These are phyloP conservation scores for Lepas anatifera DNA, from an alignment of 2,888 invertebrate species.

Conservation along the genomic window DNA sequence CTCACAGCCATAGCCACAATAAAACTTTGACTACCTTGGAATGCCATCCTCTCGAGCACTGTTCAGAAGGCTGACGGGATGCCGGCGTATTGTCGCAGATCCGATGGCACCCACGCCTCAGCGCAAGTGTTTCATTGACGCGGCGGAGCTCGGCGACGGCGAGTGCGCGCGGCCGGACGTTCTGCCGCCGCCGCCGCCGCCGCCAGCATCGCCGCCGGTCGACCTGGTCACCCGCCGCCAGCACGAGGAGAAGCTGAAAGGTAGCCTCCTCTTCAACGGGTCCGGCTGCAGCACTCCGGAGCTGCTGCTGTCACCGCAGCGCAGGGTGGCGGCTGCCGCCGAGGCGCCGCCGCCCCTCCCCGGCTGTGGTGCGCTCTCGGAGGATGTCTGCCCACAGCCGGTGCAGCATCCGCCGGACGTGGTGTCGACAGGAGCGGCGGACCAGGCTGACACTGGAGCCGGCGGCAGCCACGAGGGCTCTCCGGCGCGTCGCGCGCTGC, in stretches of 20 bases:
- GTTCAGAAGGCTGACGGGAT: too few species aligned
- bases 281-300: not conserved
- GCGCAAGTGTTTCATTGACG: not conserved
- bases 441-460: not conserved
- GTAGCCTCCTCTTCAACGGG: not conserved
- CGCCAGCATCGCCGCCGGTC: not conserved
- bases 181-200: not conserved
- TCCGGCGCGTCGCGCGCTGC: not conserved
- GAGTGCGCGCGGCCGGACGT: not conserved
- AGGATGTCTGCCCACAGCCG: not conserved
- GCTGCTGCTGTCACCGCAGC: not conserved
- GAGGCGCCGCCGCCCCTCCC: not conserved
- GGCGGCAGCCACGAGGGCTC: not conserved
- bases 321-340: not conserved
- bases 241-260: slow-evolving; percentile 1
- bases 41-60: too few species aligned
- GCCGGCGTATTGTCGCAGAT: not conserved
- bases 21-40: too few species aligned
- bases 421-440: not conserved
- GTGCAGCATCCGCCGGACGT: not conserved
- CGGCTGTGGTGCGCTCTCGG: not conserved
- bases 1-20: too few species aligned
- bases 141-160: not conserved
- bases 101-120: not conserved
- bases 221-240: not conserved